Conservation (phyloP, 2,888 invertebrate genomes). For the Platycheirus albimanus region DNA sequence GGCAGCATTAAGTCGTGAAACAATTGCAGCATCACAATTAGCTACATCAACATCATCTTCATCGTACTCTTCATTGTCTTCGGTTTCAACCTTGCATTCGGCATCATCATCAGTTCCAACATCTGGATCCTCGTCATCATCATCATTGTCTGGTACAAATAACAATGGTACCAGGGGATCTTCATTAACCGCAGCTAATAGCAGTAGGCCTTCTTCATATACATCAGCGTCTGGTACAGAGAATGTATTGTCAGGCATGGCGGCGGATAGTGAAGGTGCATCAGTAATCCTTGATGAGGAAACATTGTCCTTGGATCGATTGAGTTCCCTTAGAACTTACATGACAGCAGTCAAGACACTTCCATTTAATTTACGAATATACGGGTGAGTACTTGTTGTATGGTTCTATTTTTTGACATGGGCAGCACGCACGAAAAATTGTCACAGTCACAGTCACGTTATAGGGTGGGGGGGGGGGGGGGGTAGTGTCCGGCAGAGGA, state of each 20-base stretch:
- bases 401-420: neutral
- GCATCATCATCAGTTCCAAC: constrained; percentile 76
- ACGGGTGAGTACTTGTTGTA: constrained; percentile 80
- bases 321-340: constrained; percentile 82
- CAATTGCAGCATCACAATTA: constrained; percentile 82
- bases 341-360: constrained; percentile 82
- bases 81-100: constrained; percentile 58
- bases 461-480: too few species aligned
- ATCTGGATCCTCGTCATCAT: constrained; percentile 49
- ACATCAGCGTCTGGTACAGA: constrained; percentile 66
- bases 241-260: constrained; percentile 36
- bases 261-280: constrained; percentile 74
- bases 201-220: constrained; percentile 61
- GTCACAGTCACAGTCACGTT: too few species aligned
- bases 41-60: constrained; percentile 80
- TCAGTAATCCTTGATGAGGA: constrained; percentile 80
- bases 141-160: constrained; percentile 51
- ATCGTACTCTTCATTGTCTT: constrained; percentile 71
- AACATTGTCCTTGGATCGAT: constrained; percentile 81
- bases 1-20: constrained; percentile 82
- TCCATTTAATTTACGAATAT: constrained; percentile 82
- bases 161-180: constrained; percentile 51
- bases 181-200: constrained; percentile 51
- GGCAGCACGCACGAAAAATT: too few species aligned
- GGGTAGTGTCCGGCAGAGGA: too few species aligned